Evolutionary conservation across 2,113 vertebrate species (phyloP).

Genomic region (Haemorhous mexicanus): DNA sequence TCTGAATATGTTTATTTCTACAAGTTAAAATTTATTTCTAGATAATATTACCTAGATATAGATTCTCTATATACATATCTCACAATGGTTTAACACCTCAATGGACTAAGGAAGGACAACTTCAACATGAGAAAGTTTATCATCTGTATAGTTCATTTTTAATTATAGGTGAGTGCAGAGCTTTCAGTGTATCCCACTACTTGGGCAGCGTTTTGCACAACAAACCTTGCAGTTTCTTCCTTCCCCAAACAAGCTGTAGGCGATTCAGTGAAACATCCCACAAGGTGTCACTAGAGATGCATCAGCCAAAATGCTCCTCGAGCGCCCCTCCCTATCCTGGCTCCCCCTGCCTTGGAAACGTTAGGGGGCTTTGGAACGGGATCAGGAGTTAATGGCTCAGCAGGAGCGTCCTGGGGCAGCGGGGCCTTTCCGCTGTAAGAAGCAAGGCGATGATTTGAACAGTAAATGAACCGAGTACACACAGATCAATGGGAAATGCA

Average conservation of each 20-base stretch:
- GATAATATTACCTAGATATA: neutral
- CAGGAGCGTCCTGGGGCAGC: neutral
- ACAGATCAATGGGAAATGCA: neutral
- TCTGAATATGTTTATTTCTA: neutral
- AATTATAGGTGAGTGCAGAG: neutral
- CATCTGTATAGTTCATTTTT: neutral
- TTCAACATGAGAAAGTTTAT: neutral
- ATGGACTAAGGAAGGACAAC: neutral
- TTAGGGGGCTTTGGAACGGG: neutral
- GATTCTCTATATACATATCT: too few species aligned
- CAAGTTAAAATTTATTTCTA: neutral
- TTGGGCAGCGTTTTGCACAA: neutral
- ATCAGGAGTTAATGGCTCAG: too few species aligned
- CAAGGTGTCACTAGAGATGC: constrained; percentile 37
- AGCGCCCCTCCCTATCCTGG: too few species aligned
- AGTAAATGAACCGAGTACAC: neutral
- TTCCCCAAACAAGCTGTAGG: neutral
- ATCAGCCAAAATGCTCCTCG: neutral
- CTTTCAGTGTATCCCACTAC: neutral
- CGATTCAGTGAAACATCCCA: neutral
- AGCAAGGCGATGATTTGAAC: neutral
- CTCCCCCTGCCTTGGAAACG: neutral
- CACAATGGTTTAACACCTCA: neutral
- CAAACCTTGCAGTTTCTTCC: neutral
- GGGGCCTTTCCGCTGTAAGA: neutral